phyloP scores from a whole-genome alignment of 1,140 invertebrate genomes.

The Hirudo medicinalis region DNA sequence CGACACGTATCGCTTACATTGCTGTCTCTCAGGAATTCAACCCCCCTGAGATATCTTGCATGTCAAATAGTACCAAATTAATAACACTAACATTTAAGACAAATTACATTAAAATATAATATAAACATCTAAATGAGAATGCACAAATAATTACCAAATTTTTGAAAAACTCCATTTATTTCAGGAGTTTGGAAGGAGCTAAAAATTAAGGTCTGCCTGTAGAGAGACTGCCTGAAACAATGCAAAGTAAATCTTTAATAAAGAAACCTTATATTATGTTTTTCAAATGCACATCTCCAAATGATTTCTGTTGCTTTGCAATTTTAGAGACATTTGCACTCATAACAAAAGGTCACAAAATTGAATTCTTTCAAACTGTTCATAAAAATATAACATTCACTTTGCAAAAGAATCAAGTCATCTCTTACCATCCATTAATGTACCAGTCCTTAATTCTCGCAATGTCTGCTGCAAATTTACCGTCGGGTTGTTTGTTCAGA shows the following conservation, averaged over 20 bases:
- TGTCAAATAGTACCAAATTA: too few relatives aligned
- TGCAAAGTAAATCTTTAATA: neutral
- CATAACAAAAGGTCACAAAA: neutral
- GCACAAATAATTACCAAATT: neutral
- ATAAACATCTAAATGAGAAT: too few relatives aligned
- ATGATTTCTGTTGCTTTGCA: too few relatives aligned
- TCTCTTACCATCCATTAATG: conserved; percentile 11
- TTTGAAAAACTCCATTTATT: conserved; percentile 9
- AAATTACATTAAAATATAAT: too few relatives aligned
- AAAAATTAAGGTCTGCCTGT: conserved; percentile 3
- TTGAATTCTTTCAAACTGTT: too few relatives aligned
- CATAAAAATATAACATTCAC: too few relatives aligned
- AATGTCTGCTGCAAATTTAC: neutral
- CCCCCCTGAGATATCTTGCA: too few relatives aligned
- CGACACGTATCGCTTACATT: too few relatives aligned
- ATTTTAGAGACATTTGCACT: neutral
- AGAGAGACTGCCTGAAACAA: conserved; percentile 2
- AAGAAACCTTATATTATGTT: neutral
- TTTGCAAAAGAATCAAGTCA: too few relatives aligned
- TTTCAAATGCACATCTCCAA: too few relatives aligned
- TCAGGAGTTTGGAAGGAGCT: neutral
- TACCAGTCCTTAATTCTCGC: neutral
- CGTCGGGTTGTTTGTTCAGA: neutral
- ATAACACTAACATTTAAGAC: too few relatives aligned
- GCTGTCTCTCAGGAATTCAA: too few relatives aligned